Base-by-base conservation (phyloP, 2,797 vertebrate species). In the Falco columbarius region DNA sequence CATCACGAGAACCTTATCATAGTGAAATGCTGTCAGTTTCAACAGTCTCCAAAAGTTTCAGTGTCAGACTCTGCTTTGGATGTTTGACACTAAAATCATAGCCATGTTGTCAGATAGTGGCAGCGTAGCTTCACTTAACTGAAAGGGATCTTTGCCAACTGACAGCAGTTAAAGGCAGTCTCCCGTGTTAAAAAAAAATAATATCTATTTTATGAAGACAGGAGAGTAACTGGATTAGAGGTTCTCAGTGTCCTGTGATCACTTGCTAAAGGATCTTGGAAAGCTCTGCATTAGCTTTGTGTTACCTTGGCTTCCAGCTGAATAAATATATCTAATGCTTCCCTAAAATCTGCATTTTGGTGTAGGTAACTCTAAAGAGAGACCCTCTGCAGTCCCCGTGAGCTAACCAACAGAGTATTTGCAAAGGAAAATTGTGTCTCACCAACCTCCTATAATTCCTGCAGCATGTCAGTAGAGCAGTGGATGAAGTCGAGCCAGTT, bases 21-120 rank as follows among this genome's bases (percentile, higher is more conserved):
- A 55, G 66, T 71, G 73, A 94, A 92, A 93, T 93, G 54, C 54
- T 92, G 72, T 89, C 90, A 85, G 32, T 74, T 95, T 92, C 84
- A 80, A 68, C 38, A 71, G 42, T 66, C 32, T 85, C 68, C 65
- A 49, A 27, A 86, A 95, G 79, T 85, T 93, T 87, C 79, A 47
- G 21, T 32, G 46, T 88, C 93, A 87, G 67, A 80, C 32, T 87
- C 52, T 75, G n/a, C 84, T 83, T 83, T 83, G 72, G 56, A 32
- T 92, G 21, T 94, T 83, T 91, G 93, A 94, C 84, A 88, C 46
- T 66, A 68, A 93, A 93, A 75, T 92, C 56, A 29, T 38, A 72
- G 65, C 61, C 44, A 15, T 46, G n/a, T 87, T 94, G 75, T 91
- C 86, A 96, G 72, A 61, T 75, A 74, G 79, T 75, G 56, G 58